Conservation (phyloP, 2,888 invertebrate species). For the Epinotia nisella region DNA sequence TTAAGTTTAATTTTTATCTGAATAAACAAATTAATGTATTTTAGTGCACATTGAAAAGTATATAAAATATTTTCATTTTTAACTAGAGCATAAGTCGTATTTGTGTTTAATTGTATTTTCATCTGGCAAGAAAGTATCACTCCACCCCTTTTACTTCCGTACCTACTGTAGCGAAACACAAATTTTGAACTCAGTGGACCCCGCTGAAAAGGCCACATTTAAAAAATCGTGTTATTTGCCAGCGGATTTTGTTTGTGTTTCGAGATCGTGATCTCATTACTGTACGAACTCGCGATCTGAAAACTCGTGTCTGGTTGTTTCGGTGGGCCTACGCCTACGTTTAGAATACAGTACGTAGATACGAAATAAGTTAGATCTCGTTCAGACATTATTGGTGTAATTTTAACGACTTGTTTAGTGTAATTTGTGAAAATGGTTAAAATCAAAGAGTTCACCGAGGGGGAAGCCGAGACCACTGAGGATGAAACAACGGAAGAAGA, state of each 20-base stretch:
- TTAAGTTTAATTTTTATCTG: no score
- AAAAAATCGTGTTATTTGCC: background rate
- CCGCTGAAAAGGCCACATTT: constrained; percentile 19
- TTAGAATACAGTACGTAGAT: background rate
- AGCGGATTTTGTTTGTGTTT: background rate
- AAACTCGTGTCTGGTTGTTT: background rate
- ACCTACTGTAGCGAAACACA: constrained; percentile 1
- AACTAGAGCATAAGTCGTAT: background rate
- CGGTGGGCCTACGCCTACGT: background rate
- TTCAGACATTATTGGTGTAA: background rate
- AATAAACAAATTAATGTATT: no score
- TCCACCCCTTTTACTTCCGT: background rate
- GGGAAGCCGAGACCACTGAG: background rate
- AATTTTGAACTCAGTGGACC: constrained; percentile 23
- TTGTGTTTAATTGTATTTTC: background rate
- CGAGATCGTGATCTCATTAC: constrained; percentile 1
- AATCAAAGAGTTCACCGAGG: background rate
- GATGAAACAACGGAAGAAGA: background rate
- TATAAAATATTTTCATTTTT: background rate
- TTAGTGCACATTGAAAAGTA: no score
- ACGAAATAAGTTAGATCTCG: no score
- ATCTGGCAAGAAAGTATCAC: constrained; percentile 16
- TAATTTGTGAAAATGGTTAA: constrained; percentile 3
- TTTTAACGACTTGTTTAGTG: background rate
- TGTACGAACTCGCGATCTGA: constrained; percentile 1